Evolutionary conservation across 2,113 vertebrate genomes (phyloP).

Genomic region (Perognathus longimembris): DNA sequence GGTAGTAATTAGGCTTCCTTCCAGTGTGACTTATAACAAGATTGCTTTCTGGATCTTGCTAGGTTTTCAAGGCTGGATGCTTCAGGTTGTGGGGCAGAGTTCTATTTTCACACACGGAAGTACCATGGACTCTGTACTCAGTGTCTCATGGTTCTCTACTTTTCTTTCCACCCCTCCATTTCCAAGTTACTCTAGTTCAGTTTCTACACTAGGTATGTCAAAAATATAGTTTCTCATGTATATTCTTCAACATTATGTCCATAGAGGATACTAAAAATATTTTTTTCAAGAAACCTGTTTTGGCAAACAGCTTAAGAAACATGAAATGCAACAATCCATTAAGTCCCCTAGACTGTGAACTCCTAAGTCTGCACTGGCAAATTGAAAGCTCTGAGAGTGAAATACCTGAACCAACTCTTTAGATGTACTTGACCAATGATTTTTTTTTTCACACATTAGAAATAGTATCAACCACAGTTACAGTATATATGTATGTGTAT

Average conservation of each 20-base stretch:
- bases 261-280: neutral
- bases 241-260: neutral
- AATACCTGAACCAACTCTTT: neutral
- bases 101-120: neutral
- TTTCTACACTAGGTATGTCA: neutral
- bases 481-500: too few relatives aligned
- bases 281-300: neutral
- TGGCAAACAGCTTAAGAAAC: neutral
- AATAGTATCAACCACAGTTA: too few relatives aligned
- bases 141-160: neutral
- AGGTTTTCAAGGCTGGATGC: neutral
- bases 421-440: neutral
- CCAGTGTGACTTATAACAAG: neutral
- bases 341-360: neutral
- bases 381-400: neutral
- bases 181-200: slow-evolving; percentile 1
- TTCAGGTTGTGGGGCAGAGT: neutral
- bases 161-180: neutral
- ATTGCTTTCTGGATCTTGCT: neutral
- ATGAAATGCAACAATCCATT: neutral
- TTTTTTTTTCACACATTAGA: neutral
- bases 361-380: neutral
- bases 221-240: neutral
- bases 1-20: neutral
- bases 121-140: neutral